phyloP scores from a whole-genome alignment of 1,140 invertebrate genomes.

The Lordiphosa mommai region DNA sequence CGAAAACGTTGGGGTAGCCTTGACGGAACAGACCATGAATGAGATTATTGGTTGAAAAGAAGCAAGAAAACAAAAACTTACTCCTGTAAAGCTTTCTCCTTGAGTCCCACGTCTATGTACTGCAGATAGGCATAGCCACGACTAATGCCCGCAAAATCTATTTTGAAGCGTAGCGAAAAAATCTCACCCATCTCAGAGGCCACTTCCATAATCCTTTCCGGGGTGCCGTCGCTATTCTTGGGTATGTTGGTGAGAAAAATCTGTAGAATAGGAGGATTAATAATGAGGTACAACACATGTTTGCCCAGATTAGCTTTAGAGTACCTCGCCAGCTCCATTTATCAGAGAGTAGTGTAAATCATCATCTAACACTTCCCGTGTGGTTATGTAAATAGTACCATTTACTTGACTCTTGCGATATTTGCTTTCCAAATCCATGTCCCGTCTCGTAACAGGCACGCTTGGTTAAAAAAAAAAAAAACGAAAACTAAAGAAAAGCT shows the following conservation, averaged over 20 bases:
- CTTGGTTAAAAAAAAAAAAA: no score
- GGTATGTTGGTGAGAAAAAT: constrained; percentile 23
- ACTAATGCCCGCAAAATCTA: constrained; percentile 18
- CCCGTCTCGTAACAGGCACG: no score
- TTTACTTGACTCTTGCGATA: constrained; percentile 29
- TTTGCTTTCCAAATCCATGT: not conserved
- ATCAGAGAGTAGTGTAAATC: not conserved
- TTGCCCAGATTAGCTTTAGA: not conserved
- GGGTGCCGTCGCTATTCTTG: not conserved
- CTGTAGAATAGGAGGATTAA: constrained; percentile 8
- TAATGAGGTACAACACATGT: not conserved
- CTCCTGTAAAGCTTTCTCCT: constrained; percentile 9
- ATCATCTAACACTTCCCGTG: not conserved
- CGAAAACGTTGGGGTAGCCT: constrained; percentile 22
- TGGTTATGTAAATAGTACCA: constrained; percentile 40
- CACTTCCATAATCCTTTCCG: constrained; percentile 22
- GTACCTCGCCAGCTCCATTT: constrained; percentile 42
- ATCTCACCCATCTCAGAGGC: constrained; percentile 35
- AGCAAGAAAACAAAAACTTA: not conserved
- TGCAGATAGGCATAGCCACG: constrained; percentile 59
- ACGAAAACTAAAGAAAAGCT: no score
- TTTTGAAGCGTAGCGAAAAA: constrained; percentile 47
- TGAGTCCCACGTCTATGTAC: constrained; percentile 23
- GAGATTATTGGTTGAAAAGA: not conserved
- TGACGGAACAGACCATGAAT: not conserved